A percentile compares a stretch with the other conserved stretches of the same genome.
Evolutionary conservation across 2,113 vertebrate species (phyloP).

Genomic region (Calonectris borealis): DNA sequence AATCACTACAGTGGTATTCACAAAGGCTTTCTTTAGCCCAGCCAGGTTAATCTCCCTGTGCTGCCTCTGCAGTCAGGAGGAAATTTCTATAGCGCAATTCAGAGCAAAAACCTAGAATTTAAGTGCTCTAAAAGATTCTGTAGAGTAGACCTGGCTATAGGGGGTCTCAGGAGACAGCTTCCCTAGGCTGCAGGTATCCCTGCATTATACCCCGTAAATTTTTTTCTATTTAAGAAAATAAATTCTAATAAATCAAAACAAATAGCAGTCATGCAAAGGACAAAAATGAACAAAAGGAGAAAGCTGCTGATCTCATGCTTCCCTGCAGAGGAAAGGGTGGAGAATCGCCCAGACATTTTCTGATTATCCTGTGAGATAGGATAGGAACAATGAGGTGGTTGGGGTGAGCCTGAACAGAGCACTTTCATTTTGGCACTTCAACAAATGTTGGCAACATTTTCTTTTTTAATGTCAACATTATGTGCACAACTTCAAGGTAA

Average conservation of each 20-base stretch:
- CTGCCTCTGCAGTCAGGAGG: not conserved
- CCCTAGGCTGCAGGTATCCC: not conserved
- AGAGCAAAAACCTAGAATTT: not conserved
- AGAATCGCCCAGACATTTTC: not conserved
- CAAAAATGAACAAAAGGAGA: conserved; percentile 22
- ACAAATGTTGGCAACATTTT: conserved; percentile 14
- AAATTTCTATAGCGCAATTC: not conserved
- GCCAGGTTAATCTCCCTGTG: not conserved
- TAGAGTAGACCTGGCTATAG: not conserved
- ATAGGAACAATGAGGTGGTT: conserved; percentile 27
- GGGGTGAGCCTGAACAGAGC: not conserved
- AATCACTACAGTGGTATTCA: not conserved
- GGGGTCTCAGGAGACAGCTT: not conserved
- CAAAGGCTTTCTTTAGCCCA: not conserved
- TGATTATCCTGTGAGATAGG: conserved; percentile 38
- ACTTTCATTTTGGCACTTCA: conserved; percentile 44
- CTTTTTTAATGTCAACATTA: conserved; percentile 9
- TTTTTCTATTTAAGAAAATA: not conserved
- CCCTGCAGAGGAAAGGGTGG: conserved; percentile 41
- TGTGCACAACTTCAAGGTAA: not conserved
- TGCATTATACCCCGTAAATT: not conserved
- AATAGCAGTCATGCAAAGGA: not conserved
- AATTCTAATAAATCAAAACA: conserved; percentile 1
- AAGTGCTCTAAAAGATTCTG: not conserved
- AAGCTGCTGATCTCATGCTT: conserved; percentile 47